Conservation (phyloP, 2,888 invertebrate genomes). For the Diadegma fenestrale region DNA sequence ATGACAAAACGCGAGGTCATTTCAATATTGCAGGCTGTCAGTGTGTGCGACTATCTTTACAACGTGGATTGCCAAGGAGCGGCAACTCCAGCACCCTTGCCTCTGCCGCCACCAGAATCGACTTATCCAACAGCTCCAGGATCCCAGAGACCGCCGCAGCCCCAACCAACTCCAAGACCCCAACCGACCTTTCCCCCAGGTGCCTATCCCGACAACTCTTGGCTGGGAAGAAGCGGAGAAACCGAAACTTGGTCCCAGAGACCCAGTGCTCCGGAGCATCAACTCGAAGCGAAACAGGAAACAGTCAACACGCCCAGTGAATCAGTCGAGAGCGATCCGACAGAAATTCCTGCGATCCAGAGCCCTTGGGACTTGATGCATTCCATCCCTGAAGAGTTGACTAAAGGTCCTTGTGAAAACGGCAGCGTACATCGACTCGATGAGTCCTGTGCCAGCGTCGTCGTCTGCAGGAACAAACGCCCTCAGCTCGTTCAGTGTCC, state of each 20-base stretch:
- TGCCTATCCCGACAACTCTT: constrained; percentile 72
- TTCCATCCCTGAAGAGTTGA: constrained; percentile 75
- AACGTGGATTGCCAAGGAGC: constrained; percentile 87
- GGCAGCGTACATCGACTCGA: constrained; percentile 79
- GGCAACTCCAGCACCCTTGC: constrained; percentile 75
- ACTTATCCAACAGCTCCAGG: background rate
- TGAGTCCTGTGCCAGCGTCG: constrained; percentile 78
- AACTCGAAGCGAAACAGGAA: constrained; percentile 71
- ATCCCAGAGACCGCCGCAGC: constrained; percentile 59
- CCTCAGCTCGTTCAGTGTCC: constrained; percentile 79
- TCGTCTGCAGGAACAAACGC: constrained; percentile 77
- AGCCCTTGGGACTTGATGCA: constrained; percentile 77
- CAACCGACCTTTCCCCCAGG: constrained; percentile 71
- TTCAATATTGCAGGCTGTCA: constrained; percentile 86
- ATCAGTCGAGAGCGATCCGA: constrained; percentile 45
- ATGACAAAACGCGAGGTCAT: background rate
- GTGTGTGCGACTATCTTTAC: constrained; percentile 88
- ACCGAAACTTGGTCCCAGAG: constrained; percentile 77
- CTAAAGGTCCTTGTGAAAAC: constrained; percentile 75
- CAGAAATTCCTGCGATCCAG: constrained; percentile 63
- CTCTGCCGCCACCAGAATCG: constrained; percentile 64
- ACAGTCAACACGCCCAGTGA: background rate
- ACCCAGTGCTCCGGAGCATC: constrained; percentile 68
- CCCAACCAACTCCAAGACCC: constrained; percentile 67
- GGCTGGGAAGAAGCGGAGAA: constrained; percentile 65